Evolutionary conservation across 2,797 vertebrate species (phyloP).

Genomic region (Galagoides demidoff): DNA sequence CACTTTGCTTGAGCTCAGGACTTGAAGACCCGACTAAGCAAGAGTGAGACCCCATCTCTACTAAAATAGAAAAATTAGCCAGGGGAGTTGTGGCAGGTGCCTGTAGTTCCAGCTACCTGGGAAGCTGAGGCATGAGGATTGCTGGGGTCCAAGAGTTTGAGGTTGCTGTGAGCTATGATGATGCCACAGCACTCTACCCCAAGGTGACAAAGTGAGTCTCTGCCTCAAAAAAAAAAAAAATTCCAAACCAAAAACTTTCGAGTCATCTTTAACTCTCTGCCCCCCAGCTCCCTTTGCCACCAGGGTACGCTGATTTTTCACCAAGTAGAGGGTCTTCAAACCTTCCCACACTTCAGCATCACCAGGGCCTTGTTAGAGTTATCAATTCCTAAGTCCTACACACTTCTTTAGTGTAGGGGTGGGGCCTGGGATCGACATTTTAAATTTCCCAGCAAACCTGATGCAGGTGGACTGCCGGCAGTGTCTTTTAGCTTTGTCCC

Average conservation of each 20-base stretch:
- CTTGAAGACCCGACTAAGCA: no score
- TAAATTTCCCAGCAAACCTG: background rate
- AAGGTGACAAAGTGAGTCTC: no score
- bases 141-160: no score
- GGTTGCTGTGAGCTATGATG: no score
- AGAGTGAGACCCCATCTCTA: no score
- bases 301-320: slow-evolving; percentile 23
- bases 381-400: background rate
- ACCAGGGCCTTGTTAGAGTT: background rate
- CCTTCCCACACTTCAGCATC: background rate
- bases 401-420: background rate
- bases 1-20: no score
- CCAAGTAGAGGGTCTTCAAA: background rate
- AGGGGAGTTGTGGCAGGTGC: no score
- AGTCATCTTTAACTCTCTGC: background rate
- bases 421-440: background rate
- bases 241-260: background rate
- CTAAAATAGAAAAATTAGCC: no score
- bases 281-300: background rate
- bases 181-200: no score
- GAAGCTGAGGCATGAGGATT: no score
- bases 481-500: slow-evolving; percentile 23
- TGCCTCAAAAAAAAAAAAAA: background rate
- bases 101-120: no score
- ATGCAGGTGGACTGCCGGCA: background rate